A percentile compares a stretch with the other conserved stretches of the same genome.
These are phyloP conservation scores for Stenurella melanura DNA, from an alignment of 2,888 invertebrate species.

Conservation along the genomic window DNA sequence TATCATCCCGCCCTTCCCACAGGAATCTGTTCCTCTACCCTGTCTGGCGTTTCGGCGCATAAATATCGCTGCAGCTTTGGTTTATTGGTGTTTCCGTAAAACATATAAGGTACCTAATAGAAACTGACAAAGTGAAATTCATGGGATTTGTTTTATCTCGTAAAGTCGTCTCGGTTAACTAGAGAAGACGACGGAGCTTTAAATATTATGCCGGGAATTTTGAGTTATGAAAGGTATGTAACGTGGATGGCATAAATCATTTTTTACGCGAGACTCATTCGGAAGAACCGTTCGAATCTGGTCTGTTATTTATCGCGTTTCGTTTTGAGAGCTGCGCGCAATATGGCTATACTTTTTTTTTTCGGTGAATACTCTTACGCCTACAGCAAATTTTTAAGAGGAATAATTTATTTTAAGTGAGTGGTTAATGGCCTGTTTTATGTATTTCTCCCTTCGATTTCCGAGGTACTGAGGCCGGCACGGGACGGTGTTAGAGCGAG, in stretches of 20 bases:
- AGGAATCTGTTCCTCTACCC: conserved; percentile 24
- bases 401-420: too few species aligned
- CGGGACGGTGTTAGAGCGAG: too few species aligned
- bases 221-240: conserved; percentile 16
- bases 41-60: conserved; percentile 13
- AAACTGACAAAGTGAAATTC: conserved; percentile 63
- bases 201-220: conserved; percentile 17
- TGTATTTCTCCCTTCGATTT: too few species aligned
- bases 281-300: conserved; percentile 16
- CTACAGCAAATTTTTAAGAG: too few species aligned
- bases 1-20: conserved; percentile 33
- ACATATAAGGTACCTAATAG: conserved; percentile 62
- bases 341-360: too few species aligned
- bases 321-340: background rate
- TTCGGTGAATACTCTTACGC: too few species aligned
- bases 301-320: conserved; percentile 5
- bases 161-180: conserved; percentile 32
- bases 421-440: too few species aligned
- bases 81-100: conserved; percentile 62
- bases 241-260: conserved; percentile 30
- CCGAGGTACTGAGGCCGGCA: too few species aligned
- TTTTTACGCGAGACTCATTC: conserved; percentile 8
- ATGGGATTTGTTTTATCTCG: conserved; percentile 51
- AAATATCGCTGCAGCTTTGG: conserved; percentile 51
- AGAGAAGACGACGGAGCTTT: conserved; percentile 28